These are phyloP conservation scores for Procambarus clarkii DNA, from an alignment of 1,140 invertebrate genomes.

Conservation along the genomic window DNA sequence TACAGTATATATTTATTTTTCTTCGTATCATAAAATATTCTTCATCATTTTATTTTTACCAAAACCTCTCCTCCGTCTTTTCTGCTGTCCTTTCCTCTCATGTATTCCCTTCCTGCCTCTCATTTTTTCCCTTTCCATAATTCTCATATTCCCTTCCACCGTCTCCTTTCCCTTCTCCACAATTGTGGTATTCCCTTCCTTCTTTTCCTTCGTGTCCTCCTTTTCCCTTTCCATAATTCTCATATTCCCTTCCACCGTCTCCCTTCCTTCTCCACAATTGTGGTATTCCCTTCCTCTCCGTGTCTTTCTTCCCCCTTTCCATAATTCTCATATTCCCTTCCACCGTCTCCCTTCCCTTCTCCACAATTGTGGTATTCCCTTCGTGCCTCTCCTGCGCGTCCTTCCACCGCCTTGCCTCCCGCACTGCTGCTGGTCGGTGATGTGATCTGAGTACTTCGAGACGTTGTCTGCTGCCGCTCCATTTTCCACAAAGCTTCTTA, in stretches of 20 bases:
- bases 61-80: too few relatives aligned
- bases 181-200: too few relatives aligned
- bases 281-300: background rate
- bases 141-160: background rate
- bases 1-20: too few relatives aligned
- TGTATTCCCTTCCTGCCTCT: too few relatives aligned
- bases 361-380: too few relatives aligned
- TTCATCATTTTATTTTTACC: too few relatives aligned
- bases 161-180: background rate
- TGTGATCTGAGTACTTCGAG: background rate
- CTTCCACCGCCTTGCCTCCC: too few relatives aligned
- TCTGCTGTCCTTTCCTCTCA: too few relatives aligned
- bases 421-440: background rate
- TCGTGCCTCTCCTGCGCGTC: background rate
- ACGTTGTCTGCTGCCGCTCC: background rate
- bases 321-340: background rate
- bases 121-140: too few relatives aligned
- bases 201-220: background rate
- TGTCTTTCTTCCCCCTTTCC: background rate
- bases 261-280: background rate
- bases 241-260: background rate
- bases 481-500: too few relatives aligned
- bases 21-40: too few relatives aligned
- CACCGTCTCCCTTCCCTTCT: background rate
- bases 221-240: too few relatives aligned